Evolutionary conservation across 2,113 vertebrate genomes (phyloP), one percentile per base, ranked within the genome.

Genomic region (Peromyscus maniculatus): DNA sequence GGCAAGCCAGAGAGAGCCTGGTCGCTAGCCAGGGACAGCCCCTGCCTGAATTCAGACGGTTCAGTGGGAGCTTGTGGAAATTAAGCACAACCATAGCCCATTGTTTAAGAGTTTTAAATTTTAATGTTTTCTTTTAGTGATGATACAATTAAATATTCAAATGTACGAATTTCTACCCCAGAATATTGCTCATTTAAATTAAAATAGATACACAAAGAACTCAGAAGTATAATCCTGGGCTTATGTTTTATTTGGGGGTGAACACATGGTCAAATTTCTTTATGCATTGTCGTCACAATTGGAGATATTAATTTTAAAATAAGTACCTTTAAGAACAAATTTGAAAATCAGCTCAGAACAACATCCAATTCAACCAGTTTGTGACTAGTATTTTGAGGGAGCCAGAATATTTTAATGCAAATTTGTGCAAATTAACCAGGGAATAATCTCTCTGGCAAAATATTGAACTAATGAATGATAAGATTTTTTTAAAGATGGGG

Each of bases 391-490:
- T 93, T 96, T 87, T 90, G 74, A 95, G 28, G 71, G 75, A 97
- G 26, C 7, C n/a, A 92, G 91, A 93, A 86, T 93, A 97, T 95
- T 96, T 97, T 94, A 92, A 93, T 91, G 84, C 31, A 91, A 96
- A 91, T 95, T 94, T 31, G 82, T 89, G 3, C 91, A 75, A 96
- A 95, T 93, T 93, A 93, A 89, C 79, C 95, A 62, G 69, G 46
- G 59, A 96, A 87, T 93, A 92, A 97, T 98, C 97, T 97, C 95
- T 98, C 1, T 80, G 94, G 31, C 93, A 66, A 93, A 91, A 91
- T 75, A 79, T 43, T 71, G 49, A 92, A 93, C 89, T 93, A 93
- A 97, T 31, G 89, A 97, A 87, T 93, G 93, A 98, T 78, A 97
- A 64, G 64, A 31, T 89, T 97, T 97, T 59, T 87, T 36, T 13